Evolutionary conservation across 2,113 vertebrate species (phyloP), one percentile per base, ranked within the genome.

Genomic region (Barnardius zonarius): DNA sequence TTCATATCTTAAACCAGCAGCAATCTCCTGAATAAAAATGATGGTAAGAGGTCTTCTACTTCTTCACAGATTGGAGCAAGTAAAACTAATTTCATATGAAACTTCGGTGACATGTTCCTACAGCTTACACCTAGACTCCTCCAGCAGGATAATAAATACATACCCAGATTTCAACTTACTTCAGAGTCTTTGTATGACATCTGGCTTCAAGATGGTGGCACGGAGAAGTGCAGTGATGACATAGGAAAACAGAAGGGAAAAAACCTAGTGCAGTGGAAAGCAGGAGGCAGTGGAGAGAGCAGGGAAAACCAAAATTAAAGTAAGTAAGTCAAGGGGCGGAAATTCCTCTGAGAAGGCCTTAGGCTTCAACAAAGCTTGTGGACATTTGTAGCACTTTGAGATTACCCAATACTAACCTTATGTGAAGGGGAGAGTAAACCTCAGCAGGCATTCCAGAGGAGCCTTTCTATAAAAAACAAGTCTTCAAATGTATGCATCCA

Each of bases 141-240:
- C 44, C 88, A 83, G 73, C 78, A 88, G 83, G 37, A 79, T 54
- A 94, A 94, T 44, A 88, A 93, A 86, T 43, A 74, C 18, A 82
- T 19, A 33, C 31, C 54, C 66, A 0, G 2, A 57, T 48, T 84
- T 73, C 7, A 0, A 86, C 92, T 94, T 80, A 90, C 73, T 95
- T 90, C 95, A 92, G 92, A 70, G 64, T 64, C 75, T 64, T 11
- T 84, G 6, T 33, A 30, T 93, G 95, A 97, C 96, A 97, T 97
- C 95, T 97, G 97, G 97, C 78, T 95, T 93, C 96, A 97, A 97
- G 96, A 97, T 97, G 97, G 86, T 95, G 94, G 94, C 94, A 95
- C 63, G 30, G 78, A 77, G 44, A 95, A 95, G 83, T 73, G 83
- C 91, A 89, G 54, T 59, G 83, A 94, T 91, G 95, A 93, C 90